A percentile compares a stretch with the other conserved stretches of the same genome.
phyloP scores from a whole-genome alignment of 2,113 vertebrate genomes.

The Misgurnus mizolepis region DNA sequence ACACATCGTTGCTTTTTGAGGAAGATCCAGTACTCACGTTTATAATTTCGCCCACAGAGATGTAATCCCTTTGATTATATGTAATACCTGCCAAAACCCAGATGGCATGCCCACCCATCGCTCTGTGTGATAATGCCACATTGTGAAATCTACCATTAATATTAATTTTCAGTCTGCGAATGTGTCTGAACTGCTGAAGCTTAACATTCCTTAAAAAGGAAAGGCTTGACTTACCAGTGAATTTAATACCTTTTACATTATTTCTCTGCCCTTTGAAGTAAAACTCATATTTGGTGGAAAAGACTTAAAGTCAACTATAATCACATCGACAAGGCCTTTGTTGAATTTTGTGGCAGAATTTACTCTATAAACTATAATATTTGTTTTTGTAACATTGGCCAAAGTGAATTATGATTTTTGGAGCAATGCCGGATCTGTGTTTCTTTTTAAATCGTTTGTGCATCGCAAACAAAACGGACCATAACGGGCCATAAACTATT shows the following conservation, averaged over 20 bases:
- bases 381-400: background rate
- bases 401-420: background rate
- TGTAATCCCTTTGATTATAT: conserved; percentile 98
- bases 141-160: conserved; percentile 95
- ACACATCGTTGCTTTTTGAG: conserved; percentile 71
- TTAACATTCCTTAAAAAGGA: conserved; percentile 85
- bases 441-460: too few relatives aligned
- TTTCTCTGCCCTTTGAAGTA: conserved; percentile 40
- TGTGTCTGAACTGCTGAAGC: conserved; percentile 86
- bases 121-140: conserved; percentile 93
- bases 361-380: background rate
- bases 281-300: conserved; percentile 39
- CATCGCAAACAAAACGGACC: too few relatives aligned
- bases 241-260: conserved; percentile 84
- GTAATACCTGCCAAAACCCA: conserved; percentile 96
- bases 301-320: conserved; percentile 38
- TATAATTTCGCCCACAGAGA: conserved; percentile 87
- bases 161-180: conserved; percentile 91
- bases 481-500: too few relatives aligned
- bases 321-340: conserved; percentile 21
- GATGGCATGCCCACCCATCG: conserved; percentile 95
- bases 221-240: conserved; percentile 85
- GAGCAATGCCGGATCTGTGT: too few relatives aligned
- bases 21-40: conserved; percentile 77
- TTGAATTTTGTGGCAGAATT: background rate